phyloP scores from a whole-genome alignment of 2,113 vertebrate species.

The Epinephelus moara region DNA sequence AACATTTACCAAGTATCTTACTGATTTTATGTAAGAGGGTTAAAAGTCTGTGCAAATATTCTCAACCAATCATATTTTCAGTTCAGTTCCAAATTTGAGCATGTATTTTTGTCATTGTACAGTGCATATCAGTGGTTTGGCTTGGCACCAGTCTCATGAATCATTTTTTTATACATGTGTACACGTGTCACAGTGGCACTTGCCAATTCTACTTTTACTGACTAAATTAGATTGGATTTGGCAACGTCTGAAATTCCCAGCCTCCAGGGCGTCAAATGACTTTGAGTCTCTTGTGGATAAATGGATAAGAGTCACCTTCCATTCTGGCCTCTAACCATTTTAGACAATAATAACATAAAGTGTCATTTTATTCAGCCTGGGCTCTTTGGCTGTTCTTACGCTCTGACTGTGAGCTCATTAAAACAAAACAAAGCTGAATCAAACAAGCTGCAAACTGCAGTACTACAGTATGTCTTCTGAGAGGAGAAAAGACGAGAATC shows the following conservation, averaged over 20 bases:
- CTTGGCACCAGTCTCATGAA: background rate
- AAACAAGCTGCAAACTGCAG: background rate
- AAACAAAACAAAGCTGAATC: background rate
- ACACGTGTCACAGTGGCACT: background rate
- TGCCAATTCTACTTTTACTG: background rate
- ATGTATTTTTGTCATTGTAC: background rate
- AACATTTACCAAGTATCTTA: background rate
- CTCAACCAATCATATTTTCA: background rate
- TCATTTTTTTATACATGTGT: background rate
- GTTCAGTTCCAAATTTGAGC: background rate
- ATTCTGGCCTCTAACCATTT: background rate
- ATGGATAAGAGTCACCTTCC: constrained; percentile 14
- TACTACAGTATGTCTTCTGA: background rate
- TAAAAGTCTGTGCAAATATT: background rate
- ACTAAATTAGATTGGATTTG: constrained; percentile 6
- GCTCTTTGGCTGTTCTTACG: background rate
- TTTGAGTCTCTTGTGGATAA: background rate
- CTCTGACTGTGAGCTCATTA: background rate
- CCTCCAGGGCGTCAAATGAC: background rate
- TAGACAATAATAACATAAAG: background rate
- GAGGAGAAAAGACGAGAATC: background rate
- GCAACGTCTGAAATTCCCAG: background rate
- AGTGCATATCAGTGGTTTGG: background rate
- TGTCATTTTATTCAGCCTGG: background rate
- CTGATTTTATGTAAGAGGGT: background rate